phyloP scores from a whole-genome alignment of 2,888 invertebrate species.

The Agapostemon virescens region DNA sequence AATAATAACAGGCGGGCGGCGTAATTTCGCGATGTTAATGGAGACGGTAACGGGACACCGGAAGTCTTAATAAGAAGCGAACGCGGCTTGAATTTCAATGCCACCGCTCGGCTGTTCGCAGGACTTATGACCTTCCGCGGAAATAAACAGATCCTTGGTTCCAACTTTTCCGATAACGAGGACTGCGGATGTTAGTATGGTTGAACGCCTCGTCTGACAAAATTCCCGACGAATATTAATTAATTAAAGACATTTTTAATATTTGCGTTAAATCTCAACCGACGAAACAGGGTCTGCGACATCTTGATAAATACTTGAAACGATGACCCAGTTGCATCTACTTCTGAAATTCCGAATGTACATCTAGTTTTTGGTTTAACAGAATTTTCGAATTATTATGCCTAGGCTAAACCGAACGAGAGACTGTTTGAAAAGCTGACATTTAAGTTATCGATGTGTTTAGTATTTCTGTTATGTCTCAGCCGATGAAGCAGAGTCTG shows the following conservation, averaged over 20 bases:
- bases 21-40: slow-evolving; percentile 1
- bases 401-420: no score
- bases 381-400: no score
- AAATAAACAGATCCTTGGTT: background rate
- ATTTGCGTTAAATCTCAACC: no score
- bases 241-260: no score
- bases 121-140: background rate
- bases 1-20: background rate
- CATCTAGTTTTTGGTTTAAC: background rate
- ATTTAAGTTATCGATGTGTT: background rate
- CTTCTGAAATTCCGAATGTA: no score
- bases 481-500: no score
- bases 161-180: background rate
- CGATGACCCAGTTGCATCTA: no score
- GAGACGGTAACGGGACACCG: background rate
- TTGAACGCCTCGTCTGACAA: background rate
- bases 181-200: background rate
- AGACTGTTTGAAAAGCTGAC: background rate
- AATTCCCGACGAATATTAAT: background rate
- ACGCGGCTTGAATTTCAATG: slow-evolving; percentile 18
- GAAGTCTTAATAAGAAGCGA: background rate
- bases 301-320: no score
- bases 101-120: background rate
- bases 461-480: background rate
- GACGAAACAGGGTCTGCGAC: no score